These are phyloP conservation scores for Molorchus minor DNA, from an alignment of 2,888 invertebrate genomes.

Conservation along the genomic window DNA sequence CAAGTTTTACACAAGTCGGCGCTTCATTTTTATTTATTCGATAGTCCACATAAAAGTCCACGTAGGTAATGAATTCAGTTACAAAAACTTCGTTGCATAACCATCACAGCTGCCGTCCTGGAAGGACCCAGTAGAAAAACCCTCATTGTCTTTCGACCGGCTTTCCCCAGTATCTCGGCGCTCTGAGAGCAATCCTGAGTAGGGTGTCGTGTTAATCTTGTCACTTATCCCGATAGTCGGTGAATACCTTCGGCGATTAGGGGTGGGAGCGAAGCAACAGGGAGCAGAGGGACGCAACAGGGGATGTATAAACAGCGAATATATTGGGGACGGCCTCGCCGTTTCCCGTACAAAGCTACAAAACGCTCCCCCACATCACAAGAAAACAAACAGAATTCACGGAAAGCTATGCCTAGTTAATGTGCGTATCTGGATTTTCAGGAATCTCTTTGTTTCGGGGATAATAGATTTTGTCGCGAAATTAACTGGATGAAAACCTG, in stretches of 20 bases:
- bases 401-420: slow-evolving; percentile 16
- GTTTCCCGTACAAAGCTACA: slow-evolving; percentile 17
- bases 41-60: too few relatives aligned
- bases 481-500: slow-evolving; percentile 19
- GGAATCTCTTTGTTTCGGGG: slow-evolving; percentile 22
- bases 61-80: too few relatives aligned
- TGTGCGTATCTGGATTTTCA: slow-evolving; percentile 8
- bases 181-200: slow-evolving; percentile 18
- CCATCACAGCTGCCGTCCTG: too few relatives aligned
- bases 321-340: slow-evolving; percentile 15
- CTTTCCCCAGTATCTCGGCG: slow-evolving; percentile 15
- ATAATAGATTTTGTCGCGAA: slow-evolving; percentile 23
- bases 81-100: too few relatives aligned
- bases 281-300: slow-evolving; percentile 32
- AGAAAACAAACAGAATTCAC: slow-evolving; percentile 19
- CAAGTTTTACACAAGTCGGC: too few relatives aligned
- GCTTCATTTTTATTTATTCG: too few relatives aligned
- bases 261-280: slow-evolving; percentile 31
- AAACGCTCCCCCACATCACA: slow-evolving; percentile 12
- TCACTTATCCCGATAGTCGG: slow-evolving; percentile 29
- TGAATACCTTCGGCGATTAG: slow-evolving; percentile 34
- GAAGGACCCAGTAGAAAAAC: too few relatives aligned
- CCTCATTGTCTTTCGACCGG: too few relatives aligned
- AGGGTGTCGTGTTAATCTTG: slow-evolving; percentile 23
- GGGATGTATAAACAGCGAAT: slow-evolving; percentile 31